Base-by-base conservation (phyloP, 2,888 invertebrate species). In the Dorcus hopei region DNA sequence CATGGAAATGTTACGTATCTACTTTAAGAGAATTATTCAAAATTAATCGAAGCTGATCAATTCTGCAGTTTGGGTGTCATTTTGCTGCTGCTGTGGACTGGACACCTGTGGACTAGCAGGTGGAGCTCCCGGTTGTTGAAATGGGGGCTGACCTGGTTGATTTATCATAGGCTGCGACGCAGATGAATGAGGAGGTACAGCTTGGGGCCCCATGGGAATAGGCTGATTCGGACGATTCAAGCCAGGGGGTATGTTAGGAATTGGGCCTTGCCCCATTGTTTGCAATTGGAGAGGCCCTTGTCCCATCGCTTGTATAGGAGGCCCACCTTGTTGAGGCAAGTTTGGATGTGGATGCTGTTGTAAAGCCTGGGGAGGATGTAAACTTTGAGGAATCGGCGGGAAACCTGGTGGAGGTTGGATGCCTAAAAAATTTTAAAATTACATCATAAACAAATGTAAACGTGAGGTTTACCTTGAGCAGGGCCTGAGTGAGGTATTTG, bases 31-130 rank as follows among this genome's bases (percentile, higher is more conserved):
- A 33, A 1, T 33, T 33, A 33, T 33, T 19, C 14, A 51, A 40
- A 23, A 52, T 84, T 82, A 92, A 81, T 92, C 92, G 68, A 93
- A 93, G 73, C 87, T 88, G 65, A 93, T 93, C 40, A 93, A 81
- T 78, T 92, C 92, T 11, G 89, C 91, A 2, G 90, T 90, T 69
- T 83, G 82, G 1, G 83, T 80, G 48, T 81, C 79, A 38, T 77
- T 73, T 72, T 76, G 59, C 70, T 77, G 57, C 72, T 76, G 59
- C 70, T 77, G 57, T 68, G 74, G 58, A 55, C 56, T 70, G 8
- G 49, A 61, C n/a, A 64, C 63, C 53, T 67, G 72, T 14, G 68
- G 70, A 42, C 63, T 65, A 8, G 68, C 61, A 11, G 72, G 70
- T 41, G 69, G 69, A 16, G 70, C 68, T 38, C 71, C 71, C 6